Evolutionary conservation across 2,113 vertebrate species (phyloP).

Genomic region (Philantomba maxwellii): DNA sequence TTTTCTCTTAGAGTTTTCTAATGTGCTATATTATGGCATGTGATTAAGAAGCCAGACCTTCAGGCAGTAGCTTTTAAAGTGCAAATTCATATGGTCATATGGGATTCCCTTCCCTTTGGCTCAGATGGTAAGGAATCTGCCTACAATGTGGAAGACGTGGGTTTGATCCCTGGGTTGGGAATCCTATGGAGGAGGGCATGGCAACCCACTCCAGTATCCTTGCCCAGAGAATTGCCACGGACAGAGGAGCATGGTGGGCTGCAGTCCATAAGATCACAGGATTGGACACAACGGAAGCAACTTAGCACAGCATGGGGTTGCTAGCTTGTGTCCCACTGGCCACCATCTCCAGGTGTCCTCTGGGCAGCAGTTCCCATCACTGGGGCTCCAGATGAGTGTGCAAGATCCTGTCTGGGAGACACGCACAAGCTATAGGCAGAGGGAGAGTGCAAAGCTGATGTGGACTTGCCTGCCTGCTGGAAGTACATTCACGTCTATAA

Average conservation of each 20-base stretch:
- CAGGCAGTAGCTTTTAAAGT: neutral
- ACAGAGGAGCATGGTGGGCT: neutral
- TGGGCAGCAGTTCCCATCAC: neutral
- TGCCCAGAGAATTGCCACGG: neutral
- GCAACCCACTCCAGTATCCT: neutral
- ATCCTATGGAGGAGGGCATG: neutral
- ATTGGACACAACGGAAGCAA: neutral
- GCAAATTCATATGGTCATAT: neutral
- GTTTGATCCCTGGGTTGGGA: neutral
- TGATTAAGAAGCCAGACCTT: neutral
- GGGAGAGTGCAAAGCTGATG: no score
- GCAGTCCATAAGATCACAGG: neutral
- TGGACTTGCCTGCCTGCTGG: accelerated
- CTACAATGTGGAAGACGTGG: neutral
- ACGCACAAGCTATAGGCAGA: neutral
- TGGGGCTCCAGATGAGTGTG: neutral
- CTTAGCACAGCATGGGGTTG: neutral
- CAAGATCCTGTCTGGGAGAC: neutral
- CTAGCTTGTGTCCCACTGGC: neutral
- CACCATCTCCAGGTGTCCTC: neutral
- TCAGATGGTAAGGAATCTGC: neutral
- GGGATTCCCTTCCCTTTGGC: neutral
- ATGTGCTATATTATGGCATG: neutral
- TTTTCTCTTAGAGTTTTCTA: neutral
- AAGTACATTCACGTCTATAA: neutral